A percentile compares a stretch with the other conserved stretches of the same genome.
Evolutionary conservation across 2,888 invertebrate species (phyloP).

Genomic region (Tachina grossa): DNA sequence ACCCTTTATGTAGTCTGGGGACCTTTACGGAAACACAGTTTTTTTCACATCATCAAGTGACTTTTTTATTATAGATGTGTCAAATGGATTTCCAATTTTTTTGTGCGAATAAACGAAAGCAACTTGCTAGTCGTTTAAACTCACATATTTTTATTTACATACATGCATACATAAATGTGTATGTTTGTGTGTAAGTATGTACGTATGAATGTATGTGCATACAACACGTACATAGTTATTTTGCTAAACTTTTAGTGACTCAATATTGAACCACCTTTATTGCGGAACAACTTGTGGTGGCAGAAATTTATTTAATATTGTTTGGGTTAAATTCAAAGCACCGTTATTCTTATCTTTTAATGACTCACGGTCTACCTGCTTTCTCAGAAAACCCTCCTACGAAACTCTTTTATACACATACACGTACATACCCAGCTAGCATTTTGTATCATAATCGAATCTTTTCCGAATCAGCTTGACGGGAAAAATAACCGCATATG

Average conservation of each 20-base stretch:
- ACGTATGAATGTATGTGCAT: background rate
- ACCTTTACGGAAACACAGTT: too few species aligned
- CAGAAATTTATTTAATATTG: background rate
- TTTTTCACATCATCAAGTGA: too few species aligned
- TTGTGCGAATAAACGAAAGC: too few species aligned
- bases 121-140: too few species aligned
- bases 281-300: background rate
- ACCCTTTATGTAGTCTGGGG: too few species aligned
- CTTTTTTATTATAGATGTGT: too few species aligned
- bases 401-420: background rate
- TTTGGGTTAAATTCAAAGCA: background rate
- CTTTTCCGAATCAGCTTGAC: too few species aligned
- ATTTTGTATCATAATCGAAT: too few species aligned
- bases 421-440: background rate
- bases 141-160: too few species aligned
- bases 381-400: background rate
- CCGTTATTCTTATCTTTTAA: constrained; percentile 1
- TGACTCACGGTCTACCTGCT: constrained; percentile 27
- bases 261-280: background rate
- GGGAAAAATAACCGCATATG: too few species aligned
- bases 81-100: too few species aligned
- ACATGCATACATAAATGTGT: too few species aligned
- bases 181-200: background rate
- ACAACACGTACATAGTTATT: background rate
- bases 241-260: constrained; percentile 12